Evolutionary conservation across 2,888 invertebrate genomes (phyloP).

Genomic region (Drosophila demipolita): DNA sequence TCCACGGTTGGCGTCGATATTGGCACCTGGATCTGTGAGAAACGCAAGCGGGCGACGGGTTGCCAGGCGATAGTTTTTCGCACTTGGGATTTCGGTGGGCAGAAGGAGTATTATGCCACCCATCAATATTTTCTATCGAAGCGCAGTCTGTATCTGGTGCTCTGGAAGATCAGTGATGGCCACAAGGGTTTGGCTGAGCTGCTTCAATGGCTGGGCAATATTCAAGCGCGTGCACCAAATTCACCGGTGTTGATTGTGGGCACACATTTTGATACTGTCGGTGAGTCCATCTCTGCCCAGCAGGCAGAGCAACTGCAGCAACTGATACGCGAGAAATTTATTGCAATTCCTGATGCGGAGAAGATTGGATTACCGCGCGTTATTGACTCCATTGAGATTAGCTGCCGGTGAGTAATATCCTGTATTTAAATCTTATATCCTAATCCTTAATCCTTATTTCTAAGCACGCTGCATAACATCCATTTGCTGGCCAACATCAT

Average conservation of each 20-base stretch:
- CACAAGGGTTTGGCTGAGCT: slow-evolving; percentile 95
- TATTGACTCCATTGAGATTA: slow-evolving; percentile 96
- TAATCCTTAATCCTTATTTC: background rate
- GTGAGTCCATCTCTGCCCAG: slow-evolving; percentile 84
- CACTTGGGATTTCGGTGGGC: slow-evolving; percentile 99
- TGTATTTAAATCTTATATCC: background rate
- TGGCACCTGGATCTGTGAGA: slow-evolving; percentile 97
- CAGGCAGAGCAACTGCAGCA: slow-evolving; percentile 92
- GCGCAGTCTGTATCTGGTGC: slow-evolving; percentile 96
- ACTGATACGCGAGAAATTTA: slow-evolving; percentile 93
- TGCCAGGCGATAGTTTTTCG: slow-evolving; percentile 94
- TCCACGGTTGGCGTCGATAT: slow-evolving; percentile 99
- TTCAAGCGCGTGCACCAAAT: slow-evolving; percentile 97
- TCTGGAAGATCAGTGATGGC: slow-evolving; percentile 98
- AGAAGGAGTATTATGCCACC: slow-evolving; percentile 98
- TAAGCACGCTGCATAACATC: slow-evolving; percentile 94
- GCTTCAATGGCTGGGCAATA: slow-evolving; percentile 97
- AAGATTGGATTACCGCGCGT: slow-evolving; percentile 97
- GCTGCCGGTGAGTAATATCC: slow-evolving; percentile 85
- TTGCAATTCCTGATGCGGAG: slow-evolving; percentile 97
- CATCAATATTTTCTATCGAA: slow-evolving; percentile 99
- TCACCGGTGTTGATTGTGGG: slow-evolving; percentile 98
- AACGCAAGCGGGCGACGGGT: slow-evolving; percentile 90
- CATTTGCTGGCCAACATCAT: slow-evolving; percentile 95
- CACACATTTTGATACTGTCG: slow-evolving; percentile 96